A percentile compares a stretch with the other conserved stretches of the same genome.
These are phyloP conservation scores for Etia nguti DNA, from an alignment of 2,113 vertebrate genomes.

Conservation along the genomic window DNA sequence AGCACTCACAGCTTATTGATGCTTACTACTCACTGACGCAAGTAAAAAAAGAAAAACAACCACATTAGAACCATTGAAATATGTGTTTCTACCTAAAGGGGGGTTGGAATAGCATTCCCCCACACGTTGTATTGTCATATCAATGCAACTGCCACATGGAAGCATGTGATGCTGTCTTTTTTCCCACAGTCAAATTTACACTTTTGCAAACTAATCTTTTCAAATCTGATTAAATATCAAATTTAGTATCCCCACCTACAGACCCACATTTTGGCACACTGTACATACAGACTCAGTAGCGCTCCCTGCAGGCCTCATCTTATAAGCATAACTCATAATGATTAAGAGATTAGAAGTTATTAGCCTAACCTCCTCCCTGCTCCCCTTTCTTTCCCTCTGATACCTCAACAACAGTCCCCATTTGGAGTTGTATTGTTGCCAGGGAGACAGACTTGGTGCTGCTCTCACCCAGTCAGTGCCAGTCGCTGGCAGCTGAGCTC, in stretches of 20 bases:
- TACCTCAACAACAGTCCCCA: not conserved
- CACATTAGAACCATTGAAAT: not conserved
- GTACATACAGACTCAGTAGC: not conserved
- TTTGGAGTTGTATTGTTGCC: constrained; percentile 9
- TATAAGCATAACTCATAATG: constrained; percentile 20
- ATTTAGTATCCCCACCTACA: not conserved
- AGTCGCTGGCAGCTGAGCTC: not conserved
- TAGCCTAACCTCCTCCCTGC: not conserved
- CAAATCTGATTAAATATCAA: not conserved
- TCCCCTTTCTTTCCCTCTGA: not conserved
- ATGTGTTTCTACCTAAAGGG: not conserved
- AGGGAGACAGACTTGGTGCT: constrained; percentile 21
- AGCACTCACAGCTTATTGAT: not conserved
- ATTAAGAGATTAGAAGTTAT: constrained; percentile 21
- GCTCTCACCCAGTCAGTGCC: constrained; percentile 10
- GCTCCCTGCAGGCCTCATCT: not conserved
- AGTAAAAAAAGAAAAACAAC: not conserved
- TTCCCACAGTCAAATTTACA: not conserved
- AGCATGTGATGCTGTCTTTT: not conserved
- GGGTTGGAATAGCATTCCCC: not conserved
- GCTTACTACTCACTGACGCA: not conserved
- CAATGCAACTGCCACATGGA: not conserved
- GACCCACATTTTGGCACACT: not conserved
- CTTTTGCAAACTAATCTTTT: not conserved
- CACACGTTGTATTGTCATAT: not conserved